These are phyloP conservation scores for Myripristis murdjan DNA, from an alignment of 2,797 vertebrate genomes.

Conservation along the genomic window DNA sequence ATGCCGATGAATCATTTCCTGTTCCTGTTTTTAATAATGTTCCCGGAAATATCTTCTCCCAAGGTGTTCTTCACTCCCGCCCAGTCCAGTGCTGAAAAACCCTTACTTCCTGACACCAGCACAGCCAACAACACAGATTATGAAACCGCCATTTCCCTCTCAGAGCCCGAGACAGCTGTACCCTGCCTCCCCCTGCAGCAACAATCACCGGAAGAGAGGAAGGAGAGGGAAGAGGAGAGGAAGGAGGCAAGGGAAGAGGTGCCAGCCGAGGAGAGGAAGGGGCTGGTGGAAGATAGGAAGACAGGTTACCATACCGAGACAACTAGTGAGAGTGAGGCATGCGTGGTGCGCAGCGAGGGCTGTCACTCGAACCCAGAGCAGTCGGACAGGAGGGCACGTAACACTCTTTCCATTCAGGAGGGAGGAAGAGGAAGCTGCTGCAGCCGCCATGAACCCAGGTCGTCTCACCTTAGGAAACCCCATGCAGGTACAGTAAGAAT, in stretches of 20 bases:
- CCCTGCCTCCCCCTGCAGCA: constrained; percentile 66
- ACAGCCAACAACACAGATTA: constrained; percentile 79
- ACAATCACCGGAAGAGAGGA: constrained; percentile 76
- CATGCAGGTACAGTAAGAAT: constrained; percentile 81
- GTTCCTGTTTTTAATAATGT: background rate
- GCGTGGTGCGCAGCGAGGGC: constrained; percentile 74
- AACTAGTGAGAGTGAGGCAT: constrained; percentile 78
- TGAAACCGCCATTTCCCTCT: constrained; percentile 73
- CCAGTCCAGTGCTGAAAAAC: constrained; percentile 77
- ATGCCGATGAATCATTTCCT: background rate
- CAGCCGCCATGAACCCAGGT: constrained; percentile 82
- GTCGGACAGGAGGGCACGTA: constrained; percentile 73
- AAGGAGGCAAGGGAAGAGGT: constrained; percentile 60
- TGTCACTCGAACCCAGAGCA: constrained; percentile 80
- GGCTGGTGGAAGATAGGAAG: constrained; percentile 50
- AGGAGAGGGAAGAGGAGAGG: constrained; percentile 74
- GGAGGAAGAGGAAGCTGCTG: constrained; percentile 74
- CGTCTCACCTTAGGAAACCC: constrained; percentile 85
- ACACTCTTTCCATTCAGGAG: constrained; percentile 77
- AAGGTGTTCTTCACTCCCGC: constrained; percentile 82
- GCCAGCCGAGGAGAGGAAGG: constrained; percentile 49
- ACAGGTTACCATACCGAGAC: constrained; percentile 72
- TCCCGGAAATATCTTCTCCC: constrained; percentile 30
- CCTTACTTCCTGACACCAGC: constrained; percentile 76
- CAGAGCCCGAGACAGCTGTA: constrained; percentile 78